phyloP scores from a whole-genome alignment of 1,140 invertebrate species.

The Vanessa tameamea region DNA sequence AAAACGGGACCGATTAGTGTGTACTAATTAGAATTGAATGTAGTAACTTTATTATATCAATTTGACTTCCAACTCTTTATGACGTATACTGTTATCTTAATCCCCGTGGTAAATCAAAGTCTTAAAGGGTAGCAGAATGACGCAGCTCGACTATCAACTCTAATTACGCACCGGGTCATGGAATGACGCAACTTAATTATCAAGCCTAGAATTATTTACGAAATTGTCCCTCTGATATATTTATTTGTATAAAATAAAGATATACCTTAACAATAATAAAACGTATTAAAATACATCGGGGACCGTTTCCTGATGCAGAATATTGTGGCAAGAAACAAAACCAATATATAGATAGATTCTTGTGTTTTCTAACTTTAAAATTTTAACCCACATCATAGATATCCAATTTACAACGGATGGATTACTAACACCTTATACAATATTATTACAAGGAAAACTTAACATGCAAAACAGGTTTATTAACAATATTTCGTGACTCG shows the following conservation, averaged over 20 bases:
- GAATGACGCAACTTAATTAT: conserved; percentile 14
- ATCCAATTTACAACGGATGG: background rate
- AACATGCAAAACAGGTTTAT: conserved; percentile 1
- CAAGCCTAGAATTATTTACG: conserved; percentile 8
- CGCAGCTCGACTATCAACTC: background rate
- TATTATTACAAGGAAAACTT: background rate
- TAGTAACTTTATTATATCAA: no score
- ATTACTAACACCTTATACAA: background rate
- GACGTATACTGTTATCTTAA: conserved; percentile 11
- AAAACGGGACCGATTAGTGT: no score
- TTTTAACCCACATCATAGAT: no score
- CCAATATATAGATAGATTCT: no score
- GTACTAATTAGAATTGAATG: no score
- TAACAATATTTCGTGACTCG: background rate
- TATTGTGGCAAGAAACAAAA: no score
- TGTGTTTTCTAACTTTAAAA: no score
- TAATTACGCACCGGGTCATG: background rate
- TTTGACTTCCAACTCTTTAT: background rate
- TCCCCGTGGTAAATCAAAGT: conserved; percentile 2
- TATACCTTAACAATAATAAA: background rate
- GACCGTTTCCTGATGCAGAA: background rate
- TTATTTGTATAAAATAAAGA: no score
- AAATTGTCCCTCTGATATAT: no score
- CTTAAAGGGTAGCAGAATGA: conserved; percentile 5
- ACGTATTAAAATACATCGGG: background rate